phyloP scores from a whole-genome alignment of 2,113 vertebrate genomes.

The Amphiprion ocellaris region DNA sequence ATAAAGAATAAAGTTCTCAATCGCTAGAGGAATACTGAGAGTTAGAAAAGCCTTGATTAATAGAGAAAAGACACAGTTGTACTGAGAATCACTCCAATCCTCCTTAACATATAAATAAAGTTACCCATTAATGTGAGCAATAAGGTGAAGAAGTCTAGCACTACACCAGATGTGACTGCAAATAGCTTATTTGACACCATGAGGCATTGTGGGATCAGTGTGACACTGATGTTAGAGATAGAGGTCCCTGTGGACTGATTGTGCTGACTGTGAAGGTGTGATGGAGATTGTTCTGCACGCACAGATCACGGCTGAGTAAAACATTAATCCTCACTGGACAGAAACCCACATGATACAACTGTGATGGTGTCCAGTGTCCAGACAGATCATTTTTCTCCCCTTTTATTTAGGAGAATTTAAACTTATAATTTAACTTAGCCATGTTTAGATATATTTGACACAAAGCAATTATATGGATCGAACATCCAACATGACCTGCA shows the following conservation, averaged over 20 bases:
- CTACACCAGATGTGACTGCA: neutral
- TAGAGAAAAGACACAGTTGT: neutral
- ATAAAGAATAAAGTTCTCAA: constrained; percentile 56
- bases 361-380: constrained; percentile 22
- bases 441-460: neutral
- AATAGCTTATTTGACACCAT: constrained; percentile 11
- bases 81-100: neutral
- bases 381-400: neutral
- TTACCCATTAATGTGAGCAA: neutral
- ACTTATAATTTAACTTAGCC: neutral
- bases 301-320: constrained; percentile 47
- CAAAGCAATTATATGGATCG: neutral
- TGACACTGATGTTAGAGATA: constrained; percentile 52
- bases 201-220: constrained; percentile 15
- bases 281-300: constrained; percentile 54
- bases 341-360: constrained; percentile 26
- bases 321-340: constrained; percentile 50
- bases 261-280: constrained; percentile 57
- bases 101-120: neutral
- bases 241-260: constrained; percentile 53
- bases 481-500: neutral
- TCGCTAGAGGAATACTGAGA: constrained; percentile 8
- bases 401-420: neutral
- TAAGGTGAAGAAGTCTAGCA: constrained; percentile 3
- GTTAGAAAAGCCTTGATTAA: neutral